Conservation (phyloP, 92 coral and sea anemone genomes). For the Montipora capitata region DNA sequence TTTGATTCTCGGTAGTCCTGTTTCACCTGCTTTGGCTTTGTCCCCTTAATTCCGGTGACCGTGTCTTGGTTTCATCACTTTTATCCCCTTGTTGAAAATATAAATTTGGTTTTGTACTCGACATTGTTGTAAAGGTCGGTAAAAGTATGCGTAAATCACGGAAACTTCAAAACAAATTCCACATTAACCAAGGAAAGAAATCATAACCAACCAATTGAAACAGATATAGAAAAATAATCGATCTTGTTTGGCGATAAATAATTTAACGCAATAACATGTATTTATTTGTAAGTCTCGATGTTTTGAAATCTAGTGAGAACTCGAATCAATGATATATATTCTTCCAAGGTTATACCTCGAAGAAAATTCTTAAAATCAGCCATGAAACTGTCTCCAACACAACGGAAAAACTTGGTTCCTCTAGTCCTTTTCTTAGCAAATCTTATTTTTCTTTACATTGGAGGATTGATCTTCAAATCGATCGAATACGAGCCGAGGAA, state of each 20-base stretch:
- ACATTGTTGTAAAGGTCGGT: too few relatives aligned
- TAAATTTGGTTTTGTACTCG: too few relatives aligned
- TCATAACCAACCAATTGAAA: constrained; percentile 20
- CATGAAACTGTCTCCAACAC: constrained; percentile 83
- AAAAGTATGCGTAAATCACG: too few relatives aligned
- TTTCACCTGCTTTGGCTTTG: too few relatives aligned
- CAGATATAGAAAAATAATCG: constrained; percentile 1
- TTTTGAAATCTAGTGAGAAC: not conserved
- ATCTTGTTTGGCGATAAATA: not conserved
- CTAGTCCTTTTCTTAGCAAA: constrained; percentile 79
- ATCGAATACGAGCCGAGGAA: constrained; percentile 72
- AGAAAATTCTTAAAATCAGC: not conserved
- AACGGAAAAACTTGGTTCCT: constrained; percentile 75
- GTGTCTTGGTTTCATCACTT: too few relatives aligned
- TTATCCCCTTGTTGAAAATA: too few relatives aligned
- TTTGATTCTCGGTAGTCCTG: too few relatives aligned
- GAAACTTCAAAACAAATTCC: too few relatives aligned
- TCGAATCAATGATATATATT: not conserved
- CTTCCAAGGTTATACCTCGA: not conserved
- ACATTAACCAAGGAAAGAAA: not conserved
- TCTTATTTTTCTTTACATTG: constrained; percentile 77
- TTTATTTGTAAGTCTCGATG: not conserved
- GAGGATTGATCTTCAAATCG: constrained; percentile 87
- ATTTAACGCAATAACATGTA: constrained; percentile 23
- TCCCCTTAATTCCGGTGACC: too few relatives aligned